Base-by-base conservation (phyloP, 2,888 invertebrate species). In the Rhagium mordax region DNA sequence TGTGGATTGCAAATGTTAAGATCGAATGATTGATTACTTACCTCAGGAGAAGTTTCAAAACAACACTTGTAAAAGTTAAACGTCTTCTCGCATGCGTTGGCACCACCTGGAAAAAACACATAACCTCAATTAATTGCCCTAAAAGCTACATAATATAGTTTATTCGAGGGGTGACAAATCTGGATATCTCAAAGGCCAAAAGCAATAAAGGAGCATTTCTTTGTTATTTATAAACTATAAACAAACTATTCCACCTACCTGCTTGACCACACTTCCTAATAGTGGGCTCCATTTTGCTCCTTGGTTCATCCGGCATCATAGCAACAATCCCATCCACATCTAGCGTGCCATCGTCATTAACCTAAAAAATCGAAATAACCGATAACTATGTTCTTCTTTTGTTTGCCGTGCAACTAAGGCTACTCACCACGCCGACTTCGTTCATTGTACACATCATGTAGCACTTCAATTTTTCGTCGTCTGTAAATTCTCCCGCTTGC, bases 361-460 rank as follows among this genome's bases (percentile, higher is more conserved):
- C 53, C 79, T 79, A 59, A 59, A 71, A 74, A 65, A 65, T 60
- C n/a, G 13, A 15, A 13, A 15, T 60, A 29, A n/a, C n/a, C n/a
- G n/a, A n/a, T n/a, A n/a, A n/a, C n/a, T n/a, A n/a, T n/a, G n/a
- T n/a, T n/a, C n/a, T n/a, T n/a, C n/a, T n/a, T n/a, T n/a, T n/a
- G n/a, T n/a, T n/a, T n/a, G n/a, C n/a, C n/a, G n/a, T n/a, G n/a
- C n/a, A n/a, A n/a, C n/a, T n/a, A n/a, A n/a, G n/a, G n/a, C n/a
- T n/a, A 78, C 77, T 77, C 62, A 79, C 78, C 70, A 71, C 27
- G 15, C 77, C 78, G 3, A 77, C 18, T 64, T 78, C 78, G 27
- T 74, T 71, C 48, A 75, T 62, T n/a, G 86, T 71, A 70, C 87
- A 87, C 78, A 84, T 86, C 74, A 87, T 81, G 78, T 87, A 87